Percentiles rank a stretch among this genome's conserved stretches.
These are phyloP conservation scores for Hydrochoerus hydrochaeris DNA, from an alignment of 2,113 vertebrate genomes.

Conservation along the genomic window DNA sequence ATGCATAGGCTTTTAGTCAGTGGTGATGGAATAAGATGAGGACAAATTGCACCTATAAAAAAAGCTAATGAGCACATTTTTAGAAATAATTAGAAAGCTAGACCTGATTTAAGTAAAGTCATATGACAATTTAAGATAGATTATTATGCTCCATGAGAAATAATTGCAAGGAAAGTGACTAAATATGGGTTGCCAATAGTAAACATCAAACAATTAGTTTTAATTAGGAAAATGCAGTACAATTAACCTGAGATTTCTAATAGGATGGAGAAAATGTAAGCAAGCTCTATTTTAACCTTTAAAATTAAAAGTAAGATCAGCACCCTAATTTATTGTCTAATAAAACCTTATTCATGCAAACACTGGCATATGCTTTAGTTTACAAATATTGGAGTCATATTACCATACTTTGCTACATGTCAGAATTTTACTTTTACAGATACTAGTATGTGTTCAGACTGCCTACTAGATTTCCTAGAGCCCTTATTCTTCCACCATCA, in stretches of 20 bases:
- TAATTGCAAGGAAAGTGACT: not conserved
- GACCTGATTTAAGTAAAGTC: not conserved
- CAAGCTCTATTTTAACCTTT: not conserved
- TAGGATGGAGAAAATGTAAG: not conserved
- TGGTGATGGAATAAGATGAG: not conserved
- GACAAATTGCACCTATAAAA: not conserved
- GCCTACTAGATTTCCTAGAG: too few species aligned
- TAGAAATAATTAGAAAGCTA: not conserved
- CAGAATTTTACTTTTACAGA: not conserved
- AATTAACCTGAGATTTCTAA: not conserved
- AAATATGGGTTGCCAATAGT: not conserved
- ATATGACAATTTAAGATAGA: not conserved
- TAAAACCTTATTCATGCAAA: not conserved
- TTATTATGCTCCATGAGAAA: not conserved
- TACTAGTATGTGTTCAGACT: too few species aligned
- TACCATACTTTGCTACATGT: not conserved
- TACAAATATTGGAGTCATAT: not conserved
- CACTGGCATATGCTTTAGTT: not conserved
- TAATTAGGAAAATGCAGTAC: not conserved
- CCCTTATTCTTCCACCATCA: not conserved
- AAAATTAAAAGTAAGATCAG: not conserved
- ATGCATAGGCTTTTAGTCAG: constrained; percentile 13
- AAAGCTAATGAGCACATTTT: not conserved
- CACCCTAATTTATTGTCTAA: not conserved
- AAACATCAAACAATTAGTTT: not conserved